These are phyloP conservation scores for Linnaemya tessellans DNA, from an alignment of 2,888 invertebrate species.

Conservation along the genomic window DNA sequence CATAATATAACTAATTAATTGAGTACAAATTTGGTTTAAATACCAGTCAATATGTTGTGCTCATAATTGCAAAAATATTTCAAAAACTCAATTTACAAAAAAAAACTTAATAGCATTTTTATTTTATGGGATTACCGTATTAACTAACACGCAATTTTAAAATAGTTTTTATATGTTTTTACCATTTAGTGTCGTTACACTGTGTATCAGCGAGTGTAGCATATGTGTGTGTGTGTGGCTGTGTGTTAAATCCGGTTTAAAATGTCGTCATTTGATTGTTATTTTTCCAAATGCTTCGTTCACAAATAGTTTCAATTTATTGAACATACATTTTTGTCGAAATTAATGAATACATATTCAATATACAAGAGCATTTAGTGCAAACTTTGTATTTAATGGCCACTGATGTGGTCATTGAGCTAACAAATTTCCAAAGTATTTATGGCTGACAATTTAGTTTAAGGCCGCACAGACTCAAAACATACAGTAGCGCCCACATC, in stretches of 20 bases:
- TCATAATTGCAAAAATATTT: conserved; percentile 51
- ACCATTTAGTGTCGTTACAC: conserved; percentile 32
- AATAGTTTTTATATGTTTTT: conserved; percentile 40
- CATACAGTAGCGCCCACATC: neutral
- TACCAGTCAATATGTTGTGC: conserved; percentile 51
- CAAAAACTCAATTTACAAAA: conserved; percentile 26
- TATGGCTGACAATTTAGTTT: conserved; percentile 2
- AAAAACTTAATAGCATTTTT: conserved; percentile 1
- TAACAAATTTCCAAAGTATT: neutral
- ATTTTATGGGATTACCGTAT: conserved; percentile 65
- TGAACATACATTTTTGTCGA: conserved; percentile 17
- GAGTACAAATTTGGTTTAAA: conserved; percentile 68
- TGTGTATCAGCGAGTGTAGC: conserved; percentile 3
- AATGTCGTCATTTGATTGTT: conserved; percentile 53
- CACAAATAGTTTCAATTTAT: conserved; percentile 12
- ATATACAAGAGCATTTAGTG: conserved; percentile 3
- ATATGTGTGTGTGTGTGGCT: neutral
- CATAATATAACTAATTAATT: conserved; percentile 60
- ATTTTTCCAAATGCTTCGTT: conserved; percentile 1
- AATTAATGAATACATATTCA: conserved; percentile 16
- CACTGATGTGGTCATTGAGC: conserved; percentile 16
- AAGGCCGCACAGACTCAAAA: neutral
- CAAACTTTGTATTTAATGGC: conserved; percentile 23
- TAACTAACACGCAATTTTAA: conserved; percentile 52
- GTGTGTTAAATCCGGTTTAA: conserved; percentile 58